phyloP scores from a whole-genome alignment of 1,140 invertebrate genomes.

The Aphidius gifuensis region DNA sequence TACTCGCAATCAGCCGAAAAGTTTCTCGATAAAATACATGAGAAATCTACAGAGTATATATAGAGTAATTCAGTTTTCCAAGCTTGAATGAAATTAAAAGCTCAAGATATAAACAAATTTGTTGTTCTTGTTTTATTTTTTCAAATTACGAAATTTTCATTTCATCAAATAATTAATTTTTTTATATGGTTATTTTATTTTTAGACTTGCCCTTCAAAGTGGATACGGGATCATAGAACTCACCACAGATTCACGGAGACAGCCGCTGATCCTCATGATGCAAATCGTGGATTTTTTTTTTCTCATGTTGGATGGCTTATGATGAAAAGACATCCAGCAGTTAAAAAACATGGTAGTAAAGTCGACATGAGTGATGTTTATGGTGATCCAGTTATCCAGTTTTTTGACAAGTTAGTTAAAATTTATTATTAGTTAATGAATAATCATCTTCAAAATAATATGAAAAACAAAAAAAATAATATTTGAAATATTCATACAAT shows the following conservation, averaged over 20 bases:
- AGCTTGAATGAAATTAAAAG: too few species aligned
- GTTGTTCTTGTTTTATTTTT: too few species aligned
- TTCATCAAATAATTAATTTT: too few species aligned
- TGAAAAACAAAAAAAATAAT: not conserved
- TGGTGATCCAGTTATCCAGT: constrained; percentile 71
- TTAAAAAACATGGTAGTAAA: constrained; percentile 60
- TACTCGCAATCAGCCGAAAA: too few species aligned
- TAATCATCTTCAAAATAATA: not conserved
- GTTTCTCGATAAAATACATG: too few species aligned
- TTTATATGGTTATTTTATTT: constrained; percentile 1
- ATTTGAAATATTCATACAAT: not conserved
- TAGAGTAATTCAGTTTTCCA: too few species aligned
- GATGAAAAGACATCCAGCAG: constrained; percentile 73
- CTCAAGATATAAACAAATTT: too few species aligned
- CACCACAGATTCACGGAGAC: constrained; percentile 83
- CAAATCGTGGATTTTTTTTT: constrained; percentile 79
- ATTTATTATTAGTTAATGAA: not conserved
- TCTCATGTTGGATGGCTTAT: constrained; percentile 82
- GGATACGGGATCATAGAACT: constrained; percentile 71
- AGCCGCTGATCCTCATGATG: constrained; percentile 78
- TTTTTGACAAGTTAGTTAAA: constrained; percentile 64
- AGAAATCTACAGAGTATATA: too few species aligned
- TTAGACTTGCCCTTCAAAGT: constrained; percentile 54
- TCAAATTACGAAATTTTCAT: too few species aligned
- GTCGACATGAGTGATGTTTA: constrained; percentile 74